A percentile compares a stretch with the other conserved stretches of the same genome.
phyloP scores from a whole-genome alignment of 2,797 vertebrate genomes.

The Ciconia nigra region DNA sequence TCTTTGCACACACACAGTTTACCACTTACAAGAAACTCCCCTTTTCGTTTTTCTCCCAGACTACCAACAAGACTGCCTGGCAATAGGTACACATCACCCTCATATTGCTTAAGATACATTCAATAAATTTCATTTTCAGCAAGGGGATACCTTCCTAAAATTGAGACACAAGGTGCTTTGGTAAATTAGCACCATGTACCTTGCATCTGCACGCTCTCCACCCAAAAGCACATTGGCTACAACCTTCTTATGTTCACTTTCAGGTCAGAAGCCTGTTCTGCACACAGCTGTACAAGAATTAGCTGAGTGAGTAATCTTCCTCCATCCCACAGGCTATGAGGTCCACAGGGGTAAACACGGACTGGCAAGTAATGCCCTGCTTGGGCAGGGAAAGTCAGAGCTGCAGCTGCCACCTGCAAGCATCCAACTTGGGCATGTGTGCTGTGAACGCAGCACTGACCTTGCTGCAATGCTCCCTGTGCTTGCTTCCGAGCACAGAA shows the following conservation, averaged over 20 bases:
- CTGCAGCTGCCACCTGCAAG: background rate
- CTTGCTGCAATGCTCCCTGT: rapidly evolving
- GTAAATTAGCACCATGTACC: background rate
- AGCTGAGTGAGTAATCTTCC: background rate
- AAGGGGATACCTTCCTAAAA: background rate
- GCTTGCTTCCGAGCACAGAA: rapidly evolving
- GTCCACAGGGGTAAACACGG: rapidly evolving
- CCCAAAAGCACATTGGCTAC: background rate
- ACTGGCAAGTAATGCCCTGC: too few species aligned
- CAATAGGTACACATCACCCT: background rate
- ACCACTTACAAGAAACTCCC: background rate
- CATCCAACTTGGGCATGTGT: rapidly evolving
- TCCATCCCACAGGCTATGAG: background rate
- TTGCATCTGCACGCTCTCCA: background rate
- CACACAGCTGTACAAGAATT: background rate
- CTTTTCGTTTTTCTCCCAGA: background rate
- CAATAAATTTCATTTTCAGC: background rate
- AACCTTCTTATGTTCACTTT: background rate
- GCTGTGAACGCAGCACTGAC: background rate
- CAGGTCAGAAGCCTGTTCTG: background rate
- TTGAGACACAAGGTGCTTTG: background rate
- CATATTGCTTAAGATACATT: background rate
- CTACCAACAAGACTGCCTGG: background rate
- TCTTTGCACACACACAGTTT: background rate
- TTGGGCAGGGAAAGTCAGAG: background rate